These are phyloP conservation scores for Pocillopora damicornis DNA, from an alignment of 64 coral and sea anemone species.

Conservation along the genomic window DNA sequence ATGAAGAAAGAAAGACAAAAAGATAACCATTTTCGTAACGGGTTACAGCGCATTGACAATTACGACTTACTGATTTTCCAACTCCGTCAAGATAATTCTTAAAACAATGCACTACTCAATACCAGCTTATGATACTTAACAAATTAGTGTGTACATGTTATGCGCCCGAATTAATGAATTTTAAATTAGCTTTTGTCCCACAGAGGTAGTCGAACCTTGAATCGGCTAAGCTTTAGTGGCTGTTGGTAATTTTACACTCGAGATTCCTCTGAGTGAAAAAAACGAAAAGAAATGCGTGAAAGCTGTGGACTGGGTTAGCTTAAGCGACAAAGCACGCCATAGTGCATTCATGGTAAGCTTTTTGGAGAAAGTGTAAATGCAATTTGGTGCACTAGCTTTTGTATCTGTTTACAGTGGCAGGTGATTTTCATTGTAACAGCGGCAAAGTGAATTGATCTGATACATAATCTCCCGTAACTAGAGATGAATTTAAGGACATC, in stretches of 20 bases:
- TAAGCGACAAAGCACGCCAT: too few relatives aligned
- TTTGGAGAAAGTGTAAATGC: not conserved
- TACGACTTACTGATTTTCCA: not conserved
- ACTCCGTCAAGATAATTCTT: not conserved
- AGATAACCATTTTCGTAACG: too few relatives aligned
- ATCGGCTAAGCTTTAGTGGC: not conserved
- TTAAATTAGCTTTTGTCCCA: not conserved
- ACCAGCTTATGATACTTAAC: slow-evolving; percentile 1
- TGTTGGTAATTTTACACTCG: not conserved
- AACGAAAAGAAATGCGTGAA: not conserved
- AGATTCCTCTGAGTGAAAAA: not conserved
- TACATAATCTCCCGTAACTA: not conserved
- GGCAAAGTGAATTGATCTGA: not conserved
- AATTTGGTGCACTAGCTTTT: not conserved
- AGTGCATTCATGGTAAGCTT: too few relatives aligned
- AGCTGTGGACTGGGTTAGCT: not conserved
- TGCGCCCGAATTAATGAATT: slow-evolving; percentile 11
- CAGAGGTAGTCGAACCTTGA: not conserved
- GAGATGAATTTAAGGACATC: not conserved
- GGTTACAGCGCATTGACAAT: too few relatives aligned
- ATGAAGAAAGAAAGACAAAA: too few relatives aligned
- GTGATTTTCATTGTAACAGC: not conserved
- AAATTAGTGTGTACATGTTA: not conserved
- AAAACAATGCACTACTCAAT: not conserved
- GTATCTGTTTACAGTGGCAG: not conserved